phyloP scores from a whole-genome alignment of 1,140 invertebrate genomes.

The Drosophila miranda region DNA sequence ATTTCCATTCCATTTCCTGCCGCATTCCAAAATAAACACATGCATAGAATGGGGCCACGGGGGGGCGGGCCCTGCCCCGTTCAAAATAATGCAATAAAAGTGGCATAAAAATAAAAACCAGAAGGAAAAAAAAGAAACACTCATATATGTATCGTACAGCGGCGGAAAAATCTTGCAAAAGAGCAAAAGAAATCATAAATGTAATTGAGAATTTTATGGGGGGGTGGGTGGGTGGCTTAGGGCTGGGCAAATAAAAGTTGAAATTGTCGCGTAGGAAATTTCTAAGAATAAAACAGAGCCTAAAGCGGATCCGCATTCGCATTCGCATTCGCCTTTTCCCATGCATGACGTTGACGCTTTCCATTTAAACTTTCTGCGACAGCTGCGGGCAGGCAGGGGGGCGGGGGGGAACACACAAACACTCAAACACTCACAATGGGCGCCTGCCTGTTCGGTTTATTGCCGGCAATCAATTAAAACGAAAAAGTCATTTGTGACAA shows the following conservation, averaged over 20 bases:
- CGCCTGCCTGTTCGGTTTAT: conserved; percentile 69
- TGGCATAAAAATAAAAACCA: conserved; percentile 71
- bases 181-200: conserved; percentile 76
- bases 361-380: conserved; percentile 71
- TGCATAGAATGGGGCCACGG: conserved; percentile 44
- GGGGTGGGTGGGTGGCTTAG: not conserved
- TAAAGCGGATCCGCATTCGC: conserved; percentile 30
- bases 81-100: conserved; percentile 79
- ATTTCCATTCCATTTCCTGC: conserved; percentile 52
- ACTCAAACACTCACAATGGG: conserved; percentile 38
- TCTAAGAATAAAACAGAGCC: conserved; percentile 68
- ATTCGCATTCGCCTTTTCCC: conserved; percentile 3
- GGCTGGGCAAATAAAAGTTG: conserved; percentile 70
- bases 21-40: conserved; percentile 65
- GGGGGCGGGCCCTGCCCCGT: conserved; percentile 19
- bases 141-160: conserved; percentile 17
- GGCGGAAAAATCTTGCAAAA: conserved; percentile 54
- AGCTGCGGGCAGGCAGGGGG: conserved; percentile 34
- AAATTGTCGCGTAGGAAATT: conserved; percentile 69
- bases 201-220: conserved; percentile 77
- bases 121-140: conserved; percentile 26
- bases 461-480: conserved; percentile 78
- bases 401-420: not conserved
- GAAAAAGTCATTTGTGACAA: conserved; percentile 77
- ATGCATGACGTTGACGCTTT: conserved; percentile 71